Conservation (phyloP, 2,113 vertebrate genomes). For the Furnarius figulus region DNA sequence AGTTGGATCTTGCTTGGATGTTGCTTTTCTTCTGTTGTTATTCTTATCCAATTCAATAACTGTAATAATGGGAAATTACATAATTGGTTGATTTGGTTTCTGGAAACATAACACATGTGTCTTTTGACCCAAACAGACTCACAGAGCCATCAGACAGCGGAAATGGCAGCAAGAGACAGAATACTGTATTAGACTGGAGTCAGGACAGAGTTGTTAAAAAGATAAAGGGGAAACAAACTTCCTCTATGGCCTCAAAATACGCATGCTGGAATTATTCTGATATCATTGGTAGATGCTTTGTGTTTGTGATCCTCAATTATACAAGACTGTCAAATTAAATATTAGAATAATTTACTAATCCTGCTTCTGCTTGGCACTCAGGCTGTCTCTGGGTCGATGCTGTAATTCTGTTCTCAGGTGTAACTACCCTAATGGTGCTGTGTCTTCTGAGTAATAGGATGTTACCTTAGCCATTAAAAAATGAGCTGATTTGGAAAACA, state of each 20-base stretch:
- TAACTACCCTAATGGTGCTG: neutral
- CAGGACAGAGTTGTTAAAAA: neutral
- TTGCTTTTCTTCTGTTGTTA: neutral
- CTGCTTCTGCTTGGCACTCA: neutral
- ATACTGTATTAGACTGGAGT: neutral
- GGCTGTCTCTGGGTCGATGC: neutral
- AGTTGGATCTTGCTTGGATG: neutral
- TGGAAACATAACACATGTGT: neutral
- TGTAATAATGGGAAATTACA: slow-evolving; percentile 43
- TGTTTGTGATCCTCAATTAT: neutral
- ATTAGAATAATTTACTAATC: neutral
- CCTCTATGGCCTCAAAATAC: neutral
- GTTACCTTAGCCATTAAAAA: neutral
- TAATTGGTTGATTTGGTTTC: slow-evolving; percentile 41
- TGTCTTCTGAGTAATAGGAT: neutral
- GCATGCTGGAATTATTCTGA: neutral
- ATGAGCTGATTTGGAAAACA: neutral
- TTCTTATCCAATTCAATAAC: slow-evolving; percentile 6
- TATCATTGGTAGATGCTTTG: neutral
- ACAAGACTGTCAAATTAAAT: neutral
- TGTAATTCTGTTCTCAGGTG: neutral
- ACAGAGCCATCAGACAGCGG: neutral
- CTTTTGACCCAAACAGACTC: slow-evolving; percentile 19
- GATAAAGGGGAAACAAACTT: neutral
- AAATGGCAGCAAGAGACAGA: slow-evolving; percentile 16